Base-by-base conservation (phyloP, 2,113 vertebrate species). In the Echinops telfairi region DNA sequence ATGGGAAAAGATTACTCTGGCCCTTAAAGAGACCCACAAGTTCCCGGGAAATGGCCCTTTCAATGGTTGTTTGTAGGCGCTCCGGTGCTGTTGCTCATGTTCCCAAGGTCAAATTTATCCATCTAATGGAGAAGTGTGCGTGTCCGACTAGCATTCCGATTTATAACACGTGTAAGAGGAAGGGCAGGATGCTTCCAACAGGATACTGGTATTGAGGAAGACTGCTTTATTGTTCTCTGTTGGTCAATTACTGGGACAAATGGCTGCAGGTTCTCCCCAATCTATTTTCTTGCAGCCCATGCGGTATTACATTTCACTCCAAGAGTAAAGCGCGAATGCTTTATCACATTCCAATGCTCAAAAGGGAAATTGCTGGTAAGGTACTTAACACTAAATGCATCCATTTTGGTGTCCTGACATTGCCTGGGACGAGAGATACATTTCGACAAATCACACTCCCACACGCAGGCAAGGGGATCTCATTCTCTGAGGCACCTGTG, bases 351-450 rank as follows among this genome's bases (percentile, higher is more conserved):
- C 62, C 92, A 95, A 93, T 96, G 23, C 71, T 97, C 94, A 92
- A 91, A 95, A 97, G 88, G 73, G 95, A 97, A 96, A 97, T 95
- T 91, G 40, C 79, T 97, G 90, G 95, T 91, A 96, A 97, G 38
- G 87, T 94, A 90, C 76, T 97, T 97, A 92, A 29, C 80, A 81
- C 83, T 91, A 96, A 95, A 96, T 84, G 43, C 57, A 91, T 96
- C 84, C 82, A 38, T 96, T 97, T 96, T 93, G 90, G 89, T 90
- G 79, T 33, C 81, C 75, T 70, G 86, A 92, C 87, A 92, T 91
- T 95, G 81, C 93, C 57, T 84, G 83, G 95, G 62, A 94, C 29
- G 71, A 33, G 17, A 93, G 80, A 97, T 93, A 95, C 78, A 73
- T 97, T 96, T 97, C 95, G 97, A 88, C 95, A 96, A 92, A 94